Evolutionary conservation across 2,113 vertebrate genomes (phyloP).

Genomic region (Peromyscus californicus): DNA sequence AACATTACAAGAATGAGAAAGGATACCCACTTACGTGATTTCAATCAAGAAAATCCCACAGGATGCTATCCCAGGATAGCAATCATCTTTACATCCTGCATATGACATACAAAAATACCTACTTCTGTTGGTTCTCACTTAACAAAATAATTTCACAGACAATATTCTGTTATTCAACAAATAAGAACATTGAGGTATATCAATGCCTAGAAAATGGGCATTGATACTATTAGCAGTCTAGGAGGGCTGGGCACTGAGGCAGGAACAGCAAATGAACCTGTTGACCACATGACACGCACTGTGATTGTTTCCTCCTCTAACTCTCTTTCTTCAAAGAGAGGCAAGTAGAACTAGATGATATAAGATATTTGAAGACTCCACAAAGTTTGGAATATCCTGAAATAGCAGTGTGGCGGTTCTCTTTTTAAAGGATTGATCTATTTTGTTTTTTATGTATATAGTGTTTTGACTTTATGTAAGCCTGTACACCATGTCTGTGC

Average conservation of each 20-base stretch:
- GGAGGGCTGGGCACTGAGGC: background rate
- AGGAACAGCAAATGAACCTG: background rate
- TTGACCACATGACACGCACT: background rate
- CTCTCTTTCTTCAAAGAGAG: background rate
- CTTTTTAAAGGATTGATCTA: background rate
- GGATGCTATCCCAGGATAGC: constrained; percentile 72
- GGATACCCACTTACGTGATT: constrained; percentile 86
- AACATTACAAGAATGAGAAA: constrained; percentile 89
- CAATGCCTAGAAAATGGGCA: background rate
- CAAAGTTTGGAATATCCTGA: background rate
- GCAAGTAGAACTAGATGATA: background rate
- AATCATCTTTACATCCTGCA: constrained; percentile 73
- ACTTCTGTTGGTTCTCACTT: constrained; percentile 62
- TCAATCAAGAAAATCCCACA: constrained; percentile 85
- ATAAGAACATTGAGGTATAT: constrained; percentile 6
- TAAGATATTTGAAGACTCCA: background rate
- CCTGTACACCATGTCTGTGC: too few species aligned
- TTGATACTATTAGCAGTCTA: background rate
- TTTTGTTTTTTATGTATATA: too few species aligned
- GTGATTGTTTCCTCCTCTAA: background rate
- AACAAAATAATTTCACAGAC: constrained; percentile 8
- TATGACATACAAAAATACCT: constrained; percentile 70
- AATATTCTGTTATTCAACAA: constrained; percentile 24
- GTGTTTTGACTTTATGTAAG: background rate
- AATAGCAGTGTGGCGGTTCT: background rate